Evolutionary conservation across 2,888 invertebrate species (phyloP), one percentile per base, ranked within the genome.

Genomic region (Vesta saturnalis): DNA sequence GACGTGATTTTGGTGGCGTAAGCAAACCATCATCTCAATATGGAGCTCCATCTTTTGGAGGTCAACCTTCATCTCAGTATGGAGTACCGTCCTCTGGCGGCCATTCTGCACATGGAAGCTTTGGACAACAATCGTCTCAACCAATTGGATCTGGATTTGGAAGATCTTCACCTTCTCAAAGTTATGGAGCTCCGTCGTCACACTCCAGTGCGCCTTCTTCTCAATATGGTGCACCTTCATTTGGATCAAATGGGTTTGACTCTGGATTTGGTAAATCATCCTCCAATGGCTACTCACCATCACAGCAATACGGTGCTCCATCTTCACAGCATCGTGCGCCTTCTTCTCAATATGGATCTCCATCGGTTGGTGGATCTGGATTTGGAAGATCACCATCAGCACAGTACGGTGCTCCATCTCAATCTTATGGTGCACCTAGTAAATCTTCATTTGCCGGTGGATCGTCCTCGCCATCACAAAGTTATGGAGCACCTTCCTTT

Each of bases 91-190:
- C 54, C 12, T 54, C n/a, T n/a, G n/a, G n/a, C n/a, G n/a, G n/a
- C n/a, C n/a, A n/a, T 6, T 18, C 19, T n/a, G 54, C 19, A 56
- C 46, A 65, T 30, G 78, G 79, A 12, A 77, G 77, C 15, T 79
- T 78, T 23, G 19, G 1, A 78, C 80, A 74, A 35, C 43, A 35
- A 54, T 84, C 85, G 1, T 80, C 81, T 39, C 80, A 80, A 43
- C 84, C 82, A 67, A 83, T 83, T 0, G 80, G 84, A 1, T 82
- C 83, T 54, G 57, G 65, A 19, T 57, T 23, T 5, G 85, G 84
- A 70, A 84, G 82, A 19, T 81, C 85, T 5, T 84, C 85, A 43
- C 73, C 78, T 49, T 55, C 18, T 18, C 72, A 67, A 39, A 39
- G 39, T 15, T 77, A 76, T 35, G 79, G 79, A n/a, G 77, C 79